A percentile compares a stretch with the other conserved stretches of the same genome.
Conservation (phyloP, 2,113 vertebrate species). For the Myotis yumanensis region DNA sequence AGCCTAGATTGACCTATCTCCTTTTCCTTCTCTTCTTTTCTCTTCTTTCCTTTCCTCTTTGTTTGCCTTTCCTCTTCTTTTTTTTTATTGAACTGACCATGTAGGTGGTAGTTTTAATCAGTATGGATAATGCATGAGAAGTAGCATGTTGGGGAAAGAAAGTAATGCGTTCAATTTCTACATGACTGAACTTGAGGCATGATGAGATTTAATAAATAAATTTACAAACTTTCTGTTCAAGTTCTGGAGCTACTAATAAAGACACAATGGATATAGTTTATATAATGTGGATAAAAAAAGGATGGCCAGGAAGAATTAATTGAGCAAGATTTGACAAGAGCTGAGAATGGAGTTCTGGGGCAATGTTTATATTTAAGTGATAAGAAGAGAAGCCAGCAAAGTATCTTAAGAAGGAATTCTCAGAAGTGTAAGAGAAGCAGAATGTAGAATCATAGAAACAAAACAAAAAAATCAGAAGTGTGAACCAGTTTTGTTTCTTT, state of each 20-base stretch:
- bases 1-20: neutral
- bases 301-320: neutral
- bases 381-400: neutral
- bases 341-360: neutral
- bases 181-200: neutral
- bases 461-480: neutral
- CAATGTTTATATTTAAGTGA: neutral
- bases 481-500: neutral
- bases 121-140: neutral
- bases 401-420: neutral
- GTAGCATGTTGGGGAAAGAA: neutral
- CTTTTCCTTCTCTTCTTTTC: neutral
- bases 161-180: neutral
- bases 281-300: neutral
- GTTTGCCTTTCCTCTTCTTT: neutral
- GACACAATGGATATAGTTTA: neutral
- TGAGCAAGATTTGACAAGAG: neutral
- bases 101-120: neutral
- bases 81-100: neutral
- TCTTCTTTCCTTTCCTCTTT: no score
- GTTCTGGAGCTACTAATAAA: neutral
- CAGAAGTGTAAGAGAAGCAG: neutral
- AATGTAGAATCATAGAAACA: neutral
- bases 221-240: neutral
- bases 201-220: neutral